A percentile compares a stretch with the other conserved stretches of the same genome.
Evolutionary conservation across 2,888 invertebrate species (phyloP).

Genomic region (Ornithoptera alexandrae): DNA sequence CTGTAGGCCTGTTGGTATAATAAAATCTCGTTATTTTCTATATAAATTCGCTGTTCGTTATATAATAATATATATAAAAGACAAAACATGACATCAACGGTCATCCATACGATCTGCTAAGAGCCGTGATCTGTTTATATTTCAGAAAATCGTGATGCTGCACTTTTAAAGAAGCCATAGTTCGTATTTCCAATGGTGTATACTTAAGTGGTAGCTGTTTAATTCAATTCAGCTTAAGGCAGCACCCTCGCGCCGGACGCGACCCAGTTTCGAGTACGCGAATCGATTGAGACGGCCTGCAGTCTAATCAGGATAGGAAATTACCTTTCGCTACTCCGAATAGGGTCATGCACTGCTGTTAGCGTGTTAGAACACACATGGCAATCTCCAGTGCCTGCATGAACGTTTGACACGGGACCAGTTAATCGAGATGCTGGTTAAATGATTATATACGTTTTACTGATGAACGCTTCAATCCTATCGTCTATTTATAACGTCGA

Average conservation of each 20-base stretch:
- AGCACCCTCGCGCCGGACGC: conserved; percentile 12
- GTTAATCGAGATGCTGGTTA: no score
- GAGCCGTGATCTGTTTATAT: background rate
- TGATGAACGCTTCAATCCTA: no score
- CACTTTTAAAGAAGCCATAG: background rate
- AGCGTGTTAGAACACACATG: conserved; percentile 8
- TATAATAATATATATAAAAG: no score
- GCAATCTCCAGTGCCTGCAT: conserved; percentile 9
- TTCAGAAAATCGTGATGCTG: background rate
- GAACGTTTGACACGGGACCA: background rate
- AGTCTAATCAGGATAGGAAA: conserved; percentile 49
- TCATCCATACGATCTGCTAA: no score
- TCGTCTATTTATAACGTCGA: no score
- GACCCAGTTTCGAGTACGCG: conserved; percentile 43
- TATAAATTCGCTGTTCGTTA: no score
- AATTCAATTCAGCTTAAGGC: conserved; percentile 24
- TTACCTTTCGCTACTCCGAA: conserved; percentile 41
- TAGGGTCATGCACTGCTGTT: conserved; percentile 28
- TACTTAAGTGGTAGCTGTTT: conserved; percentile 19
- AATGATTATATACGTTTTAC: no score
- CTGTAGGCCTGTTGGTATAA: no score
- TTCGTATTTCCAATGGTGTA: background rate
- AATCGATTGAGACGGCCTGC: conserved; percentile 53
- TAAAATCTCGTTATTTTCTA: no score
- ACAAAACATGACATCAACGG: no score